phyloP scores from a whole-genome alignment of 2,113 vertebrate genomes.

The Paradisaea rubra region DNA sequence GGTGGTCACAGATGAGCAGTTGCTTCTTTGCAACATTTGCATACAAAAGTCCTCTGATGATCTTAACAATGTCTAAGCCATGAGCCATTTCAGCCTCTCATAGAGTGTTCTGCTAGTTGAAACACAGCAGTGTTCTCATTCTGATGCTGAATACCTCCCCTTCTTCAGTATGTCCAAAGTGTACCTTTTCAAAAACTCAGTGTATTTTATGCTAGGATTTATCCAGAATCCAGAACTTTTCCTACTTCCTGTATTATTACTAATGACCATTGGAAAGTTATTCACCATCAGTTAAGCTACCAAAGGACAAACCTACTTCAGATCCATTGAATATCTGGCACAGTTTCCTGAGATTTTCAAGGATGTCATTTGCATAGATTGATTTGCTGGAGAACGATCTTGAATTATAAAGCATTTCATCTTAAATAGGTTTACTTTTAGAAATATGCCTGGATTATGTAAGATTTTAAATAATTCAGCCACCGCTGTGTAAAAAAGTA shows the following conservation, averaged over 20 bases:
- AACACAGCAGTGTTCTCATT: background rate
- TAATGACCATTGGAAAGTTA: background rate
- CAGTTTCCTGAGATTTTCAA: background rate
- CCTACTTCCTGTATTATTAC: background rate
- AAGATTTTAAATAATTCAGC: background rate
- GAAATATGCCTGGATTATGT: background rate
- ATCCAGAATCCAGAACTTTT: background rate
- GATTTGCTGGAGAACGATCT: background rate
- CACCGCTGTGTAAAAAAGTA: background rate
- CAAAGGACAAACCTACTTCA: background rate
- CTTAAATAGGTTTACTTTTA: background rate
- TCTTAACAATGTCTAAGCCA: background rate
- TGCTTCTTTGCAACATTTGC: background rate
- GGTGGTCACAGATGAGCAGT: background rate
- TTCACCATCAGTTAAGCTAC: background rate
- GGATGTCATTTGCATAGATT: background rate
- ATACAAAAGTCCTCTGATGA: background rate
- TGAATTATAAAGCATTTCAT: background rate
- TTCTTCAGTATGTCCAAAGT: background rate
- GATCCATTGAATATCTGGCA: background rate
- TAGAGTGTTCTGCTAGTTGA: background rate
- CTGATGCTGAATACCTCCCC: background rate
- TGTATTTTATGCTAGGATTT: background rate
- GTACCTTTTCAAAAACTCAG: background rate
- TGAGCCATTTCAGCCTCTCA: background rate